phyloP scores from a whole-genome alignment of 1,140 invertebrate species.

The Sesamia nonagrioides region DNA sequence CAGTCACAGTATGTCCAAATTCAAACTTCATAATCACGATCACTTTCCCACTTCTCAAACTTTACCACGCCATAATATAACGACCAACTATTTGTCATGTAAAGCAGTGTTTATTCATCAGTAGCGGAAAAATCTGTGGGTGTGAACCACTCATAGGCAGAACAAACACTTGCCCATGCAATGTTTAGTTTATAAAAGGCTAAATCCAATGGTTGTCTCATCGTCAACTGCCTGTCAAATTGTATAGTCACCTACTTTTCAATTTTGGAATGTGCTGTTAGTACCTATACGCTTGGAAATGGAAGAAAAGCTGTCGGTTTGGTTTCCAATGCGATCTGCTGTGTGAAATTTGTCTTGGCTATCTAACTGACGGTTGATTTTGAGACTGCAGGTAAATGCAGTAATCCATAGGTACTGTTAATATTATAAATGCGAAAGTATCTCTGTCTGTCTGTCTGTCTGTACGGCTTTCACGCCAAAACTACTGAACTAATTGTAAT shows the following conservation, averaged over 20 bases:
- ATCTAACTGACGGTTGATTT: not conserved
- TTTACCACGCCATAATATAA: slow-evolving; percentile 42
- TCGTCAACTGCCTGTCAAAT: slow-evolving; percentile 35
- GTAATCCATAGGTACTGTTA: not conserved
- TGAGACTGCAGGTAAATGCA: not conserved
- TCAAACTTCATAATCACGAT: slow-evolving; percentile 4
- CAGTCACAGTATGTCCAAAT: not conserved
- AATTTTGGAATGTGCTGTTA: not conserved
- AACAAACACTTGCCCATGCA: slow-evolving; percentile 48
- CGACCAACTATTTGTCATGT: slow-evolving; percentile 27
- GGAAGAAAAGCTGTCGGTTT: not conserved
- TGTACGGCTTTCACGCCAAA: too few relatives aligned
- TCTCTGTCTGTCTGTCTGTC: too few relatives aligned
- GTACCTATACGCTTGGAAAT: not conserved
- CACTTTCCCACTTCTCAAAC: slow-evolving; percentile 27
- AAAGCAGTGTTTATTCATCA: slow-evolving; percentile 45
- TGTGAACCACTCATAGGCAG: slow-evolving; percentile 43
- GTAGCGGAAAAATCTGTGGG: slow-evolving; percentile 45
- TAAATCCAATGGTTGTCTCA: slow-evolving; percentile 47
- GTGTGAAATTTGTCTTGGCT: not conserved
- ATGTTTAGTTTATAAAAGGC: slow-evolving; percentile 50
- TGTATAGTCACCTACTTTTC: slow-evolving; percentile 34
- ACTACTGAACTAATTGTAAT: too few relatives aligned
- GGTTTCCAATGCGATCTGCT: not conserved
- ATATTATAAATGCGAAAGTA: too few relatives aligned